phyloP scores from a whole-genome alignment of 2,888 invertebrate genomes.

The Girardia tigrina region DNA sequence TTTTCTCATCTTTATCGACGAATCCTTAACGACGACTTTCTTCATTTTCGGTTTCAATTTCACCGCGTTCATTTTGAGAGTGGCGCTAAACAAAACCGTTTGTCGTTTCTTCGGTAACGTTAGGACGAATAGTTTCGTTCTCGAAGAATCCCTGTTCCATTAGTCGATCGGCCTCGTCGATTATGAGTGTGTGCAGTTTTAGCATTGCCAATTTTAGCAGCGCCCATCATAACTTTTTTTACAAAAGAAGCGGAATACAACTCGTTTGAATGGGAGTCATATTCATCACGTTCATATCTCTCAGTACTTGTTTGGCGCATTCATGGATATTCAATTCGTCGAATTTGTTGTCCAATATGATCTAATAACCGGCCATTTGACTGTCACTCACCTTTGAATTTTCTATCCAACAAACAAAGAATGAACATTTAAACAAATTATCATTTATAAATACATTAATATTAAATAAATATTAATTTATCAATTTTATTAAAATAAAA shows the following conservation, averaged over 20 bases:
- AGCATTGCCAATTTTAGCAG: constrained; percentile 87
- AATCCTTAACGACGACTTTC: constrained; percentile 64
- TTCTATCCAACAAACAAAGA: too few relatives aligned
- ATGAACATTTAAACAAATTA: too few relatives aligned
- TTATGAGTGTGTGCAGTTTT: constrained; percentile 84
- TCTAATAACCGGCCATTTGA: not conserved
- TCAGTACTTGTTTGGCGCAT: not conserved
- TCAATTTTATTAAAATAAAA: too few relatives aligned
- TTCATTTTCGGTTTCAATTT: constrained; percentile 58
- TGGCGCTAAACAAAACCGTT: constrained; percentile 94
- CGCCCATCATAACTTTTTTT: constrained; percentile 75
- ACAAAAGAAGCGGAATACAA: constrained; percentile 74
- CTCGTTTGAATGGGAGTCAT: constrained; percentile 88
- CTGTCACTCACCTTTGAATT: too few relatives aligned
- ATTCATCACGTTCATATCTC: constrained; percentile 55
- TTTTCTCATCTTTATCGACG: constrained; percentile 58
- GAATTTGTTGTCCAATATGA: not conserved
- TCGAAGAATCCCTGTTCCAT: constrained; percentile 92
- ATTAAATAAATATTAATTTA: too few relatives aligned
- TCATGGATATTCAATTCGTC: not conserved
- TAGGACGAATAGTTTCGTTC: constrained; percentile 75
- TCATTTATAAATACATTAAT: too few relatives aligned
- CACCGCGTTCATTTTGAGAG: constrained; percentile 54
- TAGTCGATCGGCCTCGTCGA: constrained; percentile 95
- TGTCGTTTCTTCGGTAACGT: constrained; percentile 78